phyloP scores from a whole-genome alignment of 2,113 vertebrate genomes.

The Probosciger aterrimus region DNA sequence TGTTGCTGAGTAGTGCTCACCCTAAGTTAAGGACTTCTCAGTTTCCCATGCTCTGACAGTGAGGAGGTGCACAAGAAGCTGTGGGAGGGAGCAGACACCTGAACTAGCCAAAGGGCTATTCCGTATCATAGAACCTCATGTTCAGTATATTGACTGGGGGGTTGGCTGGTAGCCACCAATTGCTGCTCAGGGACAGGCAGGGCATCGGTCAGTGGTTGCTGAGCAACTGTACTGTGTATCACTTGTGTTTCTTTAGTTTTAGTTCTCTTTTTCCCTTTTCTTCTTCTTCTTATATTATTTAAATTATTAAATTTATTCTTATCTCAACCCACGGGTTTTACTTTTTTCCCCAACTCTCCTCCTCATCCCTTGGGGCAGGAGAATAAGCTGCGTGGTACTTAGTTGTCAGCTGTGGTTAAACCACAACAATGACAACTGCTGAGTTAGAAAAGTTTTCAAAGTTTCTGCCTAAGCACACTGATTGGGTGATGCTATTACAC shows the following conservation, averaged over 20 bases:
- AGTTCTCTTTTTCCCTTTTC: neutral
- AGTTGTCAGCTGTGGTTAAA: neutral
- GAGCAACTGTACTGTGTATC: neutral
- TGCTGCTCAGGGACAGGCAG: neutral
- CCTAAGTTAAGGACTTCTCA: neutral
- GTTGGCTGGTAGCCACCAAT: neutral
- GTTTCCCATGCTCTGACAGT: neutral
- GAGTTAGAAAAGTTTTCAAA: neutral
- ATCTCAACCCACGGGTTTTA: neutral
- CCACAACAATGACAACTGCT: neutral
- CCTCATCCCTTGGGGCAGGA: neutral
- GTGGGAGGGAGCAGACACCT: neutral
- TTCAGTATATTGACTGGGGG: neutral
- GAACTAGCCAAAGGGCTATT: neutral
- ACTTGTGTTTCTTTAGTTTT: neutral
- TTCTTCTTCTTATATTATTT: neutral
- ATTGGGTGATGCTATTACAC: slow-evolving; percentile 25
- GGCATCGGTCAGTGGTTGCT: no score
- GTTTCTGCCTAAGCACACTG: neutral
- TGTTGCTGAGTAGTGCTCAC: neutral
- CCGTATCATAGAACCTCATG: neutral
- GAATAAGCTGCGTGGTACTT: neutral
- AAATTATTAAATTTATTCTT: neutral
- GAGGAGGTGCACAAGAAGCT: neutral
- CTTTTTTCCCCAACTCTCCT: accelerated